Evolutionary conservation across 2,888 invertebrate genomes (phyloP).

Genomic region (Apocheima hispidaria): DNA sequence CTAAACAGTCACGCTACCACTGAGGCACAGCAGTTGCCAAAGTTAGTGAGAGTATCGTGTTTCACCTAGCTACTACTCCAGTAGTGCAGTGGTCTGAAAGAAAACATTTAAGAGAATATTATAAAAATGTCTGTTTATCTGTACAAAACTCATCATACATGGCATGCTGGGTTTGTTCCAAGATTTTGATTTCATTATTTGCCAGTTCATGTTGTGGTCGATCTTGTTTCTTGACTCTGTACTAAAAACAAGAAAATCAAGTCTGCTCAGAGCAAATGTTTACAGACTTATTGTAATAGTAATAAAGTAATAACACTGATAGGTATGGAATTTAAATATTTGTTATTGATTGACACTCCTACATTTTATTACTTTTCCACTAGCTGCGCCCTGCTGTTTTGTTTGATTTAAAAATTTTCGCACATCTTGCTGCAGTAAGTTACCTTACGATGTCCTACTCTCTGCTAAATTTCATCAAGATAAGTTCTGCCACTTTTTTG

Average conservation of each 20-base stretch:
- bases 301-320: constrained; percentile 9
- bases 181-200: too few species aligned
- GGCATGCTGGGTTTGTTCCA: too few species aligned
- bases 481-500: not conserved
- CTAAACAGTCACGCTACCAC: too few species aligned
- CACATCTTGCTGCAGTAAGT: not conserved
- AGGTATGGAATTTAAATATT: not conserved
- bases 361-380: not conserved
- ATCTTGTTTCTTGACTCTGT: not conserved
- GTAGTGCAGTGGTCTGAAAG: too few species aligned
- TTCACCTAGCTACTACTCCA: too few species aligned
- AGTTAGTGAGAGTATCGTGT: too few species aligned
- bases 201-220: too few species aligned
- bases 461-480: not conserved
- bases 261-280: constrained; percentile 9
- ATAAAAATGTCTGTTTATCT: too few species aligned
- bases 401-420: not conserved
- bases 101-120: too few species aligned
- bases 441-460: too few species aligned
- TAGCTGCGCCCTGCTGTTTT: not conserved
- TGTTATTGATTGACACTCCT: not conserved
- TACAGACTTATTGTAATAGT: constrained; percentile 1
- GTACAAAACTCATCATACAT: too few species aligned
- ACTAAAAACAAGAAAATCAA: constrained; percentile 27
- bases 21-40: too few species aligned